Conservation (phyloP, 2,113 vertebrate genomes). For the Dasyurus viverrinus region DNA sequence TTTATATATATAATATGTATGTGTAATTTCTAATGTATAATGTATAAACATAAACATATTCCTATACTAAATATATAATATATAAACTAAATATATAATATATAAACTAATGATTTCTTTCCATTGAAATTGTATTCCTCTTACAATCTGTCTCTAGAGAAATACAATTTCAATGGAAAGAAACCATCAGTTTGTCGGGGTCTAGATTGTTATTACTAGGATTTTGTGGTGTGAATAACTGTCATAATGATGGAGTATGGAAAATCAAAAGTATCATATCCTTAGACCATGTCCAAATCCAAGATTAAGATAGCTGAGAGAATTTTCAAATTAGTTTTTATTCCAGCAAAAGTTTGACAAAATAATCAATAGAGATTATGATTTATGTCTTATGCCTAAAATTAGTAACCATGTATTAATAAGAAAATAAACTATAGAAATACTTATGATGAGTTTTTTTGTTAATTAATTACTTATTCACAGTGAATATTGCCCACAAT, state of each 20-base stretch:
- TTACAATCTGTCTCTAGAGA: not conserved
- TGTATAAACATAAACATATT: no score
- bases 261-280: constrained; percentile 22
- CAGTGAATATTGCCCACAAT: constrained; percentile 12
- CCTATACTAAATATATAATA: no score
- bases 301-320: not conserved
- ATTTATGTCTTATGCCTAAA: not conserved
- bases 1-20: no score
- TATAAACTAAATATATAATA: no score
- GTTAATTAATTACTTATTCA: not conserved
- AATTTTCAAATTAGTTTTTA: constrained; percentile 14
- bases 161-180: not conserved
- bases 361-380: not conserved
- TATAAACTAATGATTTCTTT: no score
- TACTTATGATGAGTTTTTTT: not conserved
- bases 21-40: no score
- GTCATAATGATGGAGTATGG: not conserved
- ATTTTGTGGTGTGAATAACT: not conserved
- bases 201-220: not conserved
- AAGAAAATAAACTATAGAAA: constrained; percentile 19
- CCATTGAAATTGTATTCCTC: no score
- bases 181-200: not conserved
- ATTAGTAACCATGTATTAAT: not conserved
- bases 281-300: not conserved
- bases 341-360: not conserved